These are phyloP conservation scores for Hoplodrina ambigua DNA, from an alignment of 2,888 invertebrate species.

Conservation along the genomic window DNA sequence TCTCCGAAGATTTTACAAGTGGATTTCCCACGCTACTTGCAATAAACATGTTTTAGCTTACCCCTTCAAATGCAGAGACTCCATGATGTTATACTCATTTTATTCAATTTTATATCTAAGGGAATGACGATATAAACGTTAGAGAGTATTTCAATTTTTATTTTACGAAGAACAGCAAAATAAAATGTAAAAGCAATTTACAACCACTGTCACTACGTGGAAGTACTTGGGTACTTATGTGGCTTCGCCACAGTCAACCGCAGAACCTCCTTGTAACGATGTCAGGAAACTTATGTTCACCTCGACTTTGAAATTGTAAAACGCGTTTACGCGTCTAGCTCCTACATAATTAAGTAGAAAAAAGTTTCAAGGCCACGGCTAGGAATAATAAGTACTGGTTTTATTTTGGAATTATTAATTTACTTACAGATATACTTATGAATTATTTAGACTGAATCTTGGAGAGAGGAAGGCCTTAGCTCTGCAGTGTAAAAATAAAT, in stretches of 20 bases:
- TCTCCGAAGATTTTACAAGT: too few species aligned
- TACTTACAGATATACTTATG: conserved; percentile 3
- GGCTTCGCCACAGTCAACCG: not conserved
- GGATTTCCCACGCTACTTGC: too few species aligned
- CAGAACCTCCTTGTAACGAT: conserved; percentile 12
- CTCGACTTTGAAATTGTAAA: conserved; percentile 35
- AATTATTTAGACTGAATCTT: conserved; percentile 8
- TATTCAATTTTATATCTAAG: not conserved
- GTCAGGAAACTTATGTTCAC: conserved; percentile 11
- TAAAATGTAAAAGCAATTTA: not conserved
- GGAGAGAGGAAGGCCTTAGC: too few species aligned
- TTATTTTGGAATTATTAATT: conserved; percentile 19
- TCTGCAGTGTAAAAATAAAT: too few species aligned
- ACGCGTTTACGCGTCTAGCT: conserved; percentile 11
- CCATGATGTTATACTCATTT: not conserved
- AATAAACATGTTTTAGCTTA: too few species aligned
- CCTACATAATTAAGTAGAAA: conserved; percentile 28
- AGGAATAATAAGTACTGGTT: conserved; percentile 13
- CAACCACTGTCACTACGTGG: not conserved
- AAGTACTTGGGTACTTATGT: not conserved
- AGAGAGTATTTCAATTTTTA: not conserved
- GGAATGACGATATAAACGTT: not conserved
- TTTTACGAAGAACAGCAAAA: not conserved
- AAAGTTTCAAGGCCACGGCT: conserved; percentile 39
- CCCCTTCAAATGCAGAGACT: not conserved